A percentile compares a stretch with the other conserved stretches of the same genome.
Evolutionary conservation across 2,888 invertebrate genomes (phyloP).

Genomic region (Meteorus cinctellus): DNA sequence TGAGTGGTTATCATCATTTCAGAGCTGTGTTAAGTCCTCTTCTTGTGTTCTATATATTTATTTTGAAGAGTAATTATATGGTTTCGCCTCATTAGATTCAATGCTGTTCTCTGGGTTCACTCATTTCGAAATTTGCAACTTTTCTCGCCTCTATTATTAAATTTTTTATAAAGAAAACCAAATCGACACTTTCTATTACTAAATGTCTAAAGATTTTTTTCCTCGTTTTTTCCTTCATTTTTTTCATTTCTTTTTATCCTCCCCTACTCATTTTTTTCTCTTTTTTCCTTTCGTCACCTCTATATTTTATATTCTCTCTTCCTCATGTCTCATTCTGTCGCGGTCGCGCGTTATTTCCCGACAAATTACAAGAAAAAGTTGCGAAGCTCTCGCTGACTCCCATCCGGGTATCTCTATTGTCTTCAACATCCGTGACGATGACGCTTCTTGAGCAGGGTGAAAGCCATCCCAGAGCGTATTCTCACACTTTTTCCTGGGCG

Average conservation of each 20-base stretch:
- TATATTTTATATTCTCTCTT: conserved; percentile 26
- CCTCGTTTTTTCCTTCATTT: conserved; percentile 13
- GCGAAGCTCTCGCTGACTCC: conserved; percentile 33
- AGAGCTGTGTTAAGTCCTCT: background rate
- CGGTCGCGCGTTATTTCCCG: conserved; percentile 51
- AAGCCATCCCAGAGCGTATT: conserved; percentile 35
- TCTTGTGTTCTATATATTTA: background rate
- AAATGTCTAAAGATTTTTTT: conserved; percentile 45
- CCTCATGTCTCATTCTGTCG: conserved; percentile 50
- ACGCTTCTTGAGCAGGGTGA: conserved; percentile 42
- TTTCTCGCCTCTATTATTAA: background rate
- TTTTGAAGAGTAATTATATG: background rate
- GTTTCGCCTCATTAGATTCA: conserved; percentile 1
- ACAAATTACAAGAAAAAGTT: conserved; percentile 55
- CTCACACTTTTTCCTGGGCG: conserved; percentile 4
- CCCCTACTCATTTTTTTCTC: background rate
- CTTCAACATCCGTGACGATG: conserved; percentile 42
- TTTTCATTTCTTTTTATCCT: conserved; percentile 2
- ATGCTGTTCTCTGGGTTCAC: background rate
- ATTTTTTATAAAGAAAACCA: conserved; percentile 57
- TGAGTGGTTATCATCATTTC: conserved; percentile 12
- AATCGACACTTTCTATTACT: conserved; percentile 69
- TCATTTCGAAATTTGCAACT: background rate
- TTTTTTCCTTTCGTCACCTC: background rate
- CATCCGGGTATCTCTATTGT: conserved; percentile 52